A percentile compares a stretch with the other conserved stretches of the same genome.
phyloP scores from a whole-genome alignment of 2,113 vertebrate species.

The Sclerurus mexicanus region DNA sequence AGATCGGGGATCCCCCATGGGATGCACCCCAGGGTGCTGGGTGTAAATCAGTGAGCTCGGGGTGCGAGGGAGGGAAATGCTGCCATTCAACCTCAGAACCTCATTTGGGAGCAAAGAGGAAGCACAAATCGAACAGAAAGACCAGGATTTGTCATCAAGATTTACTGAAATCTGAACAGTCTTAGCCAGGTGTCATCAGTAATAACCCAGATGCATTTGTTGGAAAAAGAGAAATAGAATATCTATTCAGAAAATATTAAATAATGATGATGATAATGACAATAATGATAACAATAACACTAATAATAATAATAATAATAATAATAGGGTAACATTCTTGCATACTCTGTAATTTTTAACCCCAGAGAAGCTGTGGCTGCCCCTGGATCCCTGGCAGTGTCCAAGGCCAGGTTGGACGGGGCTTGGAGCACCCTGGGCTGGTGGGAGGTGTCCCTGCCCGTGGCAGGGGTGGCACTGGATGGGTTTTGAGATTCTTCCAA shows the following conservation, averaged over 20 bases:
- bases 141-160: background rate
- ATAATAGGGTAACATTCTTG: background rate
- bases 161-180: background rate
- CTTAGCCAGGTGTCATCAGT: background rate
- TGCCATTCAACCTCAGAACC: background rate
- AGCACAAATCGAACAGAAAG: background rate
- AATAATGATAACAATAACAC: background rate
- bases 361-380: background rate
- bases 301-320: too few relatives aligned
- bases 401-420: background rate
- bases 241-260: background rate
- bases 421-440: background rate
- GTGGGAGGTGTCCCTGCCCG: background rate
- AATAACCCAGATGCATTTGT: background rate
- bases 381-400: background rate
- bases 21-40: too few relatives aligned
- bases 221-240: background rate
- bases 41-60: background rate
- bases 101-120: background rate
- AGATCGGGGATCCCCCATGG: background rate
- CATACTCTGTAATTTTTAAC: background rate
- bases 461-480: background rate
- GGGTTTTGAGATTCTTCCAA: background rate
- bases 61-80: background rate
- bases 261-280: background rate